These are phyloP conservation scores for Lymantria monacha DNA, from an alignment of 2,888 invertebrate genomes.

Conservation along the genomic window DNA sequence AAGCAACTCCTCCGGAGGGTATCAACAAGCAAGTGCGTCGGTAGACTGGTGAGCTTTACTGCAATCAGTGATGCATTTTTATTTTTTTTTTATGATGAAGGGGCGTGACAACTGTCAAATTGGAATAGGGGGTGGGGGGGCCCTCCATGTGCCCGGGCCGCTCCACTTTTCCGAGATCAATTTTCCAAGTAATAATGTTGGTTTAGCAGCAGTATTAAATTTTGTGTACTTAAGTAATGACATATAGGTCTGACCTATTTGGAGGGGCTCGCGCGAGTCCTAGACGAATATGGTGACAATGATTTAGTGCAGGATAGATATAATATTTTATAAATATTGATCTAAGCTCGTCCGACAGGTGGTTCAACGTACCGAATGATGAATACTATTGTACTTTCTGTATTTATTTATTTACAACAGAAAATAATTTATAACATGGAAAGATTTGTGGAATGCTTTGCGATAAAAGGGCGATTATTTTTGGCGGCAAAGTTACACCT, in stretches of 20 bases:
- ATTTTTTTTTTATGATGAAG: constrained; percentile 19
- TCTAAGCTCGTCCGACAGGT: constrained; percentile 27
- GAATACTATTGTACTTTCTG: not conserved
- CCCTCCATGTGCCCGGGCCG: constrained; percentile 60
- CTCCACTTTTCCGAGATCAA: constrained; percentile 44
- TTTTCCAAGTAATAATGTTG: constrained; percentile 49
- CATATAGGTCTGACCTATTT: constrained; percentile 54
- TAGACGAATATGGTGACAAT: constrained; percentile 42
- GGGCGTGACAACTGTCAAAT: constrained; percentile 67
- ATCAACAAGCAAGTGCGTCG: constrained; percentile 92
- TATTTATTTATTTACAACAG: not conserved
- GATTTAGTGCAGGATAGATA: constrained; percentile 30
- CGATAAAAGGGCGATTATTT: not conserved
- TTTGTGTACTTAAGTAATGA: constrained; percentile 45
- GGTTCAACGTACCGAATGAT: constrained; percentile 14
- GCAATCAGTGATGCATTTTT: constrained; percentile 15
- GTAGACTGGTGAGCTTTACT: constrained; percentile 86
- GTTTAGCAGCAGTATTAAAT: constrained; percentile 40
- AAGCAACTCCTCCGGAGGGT: constrained; percentile 89
- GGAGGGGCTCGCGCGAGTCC: constrained; percentile 26
- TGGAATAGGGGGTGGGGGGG: constrained; percentile 33
- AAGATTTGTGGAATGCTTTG: too few species aligned
- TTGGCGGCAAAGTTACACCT: constrained; percentile 2
- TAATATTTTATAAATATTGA: constrained; percentile 27
- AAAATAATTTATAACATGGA: too few species aligned